Evolutionary conservation across 2,888 invertebrate genomes (phyloP).

Genomic region (Zele albiditarsus): DNA sequence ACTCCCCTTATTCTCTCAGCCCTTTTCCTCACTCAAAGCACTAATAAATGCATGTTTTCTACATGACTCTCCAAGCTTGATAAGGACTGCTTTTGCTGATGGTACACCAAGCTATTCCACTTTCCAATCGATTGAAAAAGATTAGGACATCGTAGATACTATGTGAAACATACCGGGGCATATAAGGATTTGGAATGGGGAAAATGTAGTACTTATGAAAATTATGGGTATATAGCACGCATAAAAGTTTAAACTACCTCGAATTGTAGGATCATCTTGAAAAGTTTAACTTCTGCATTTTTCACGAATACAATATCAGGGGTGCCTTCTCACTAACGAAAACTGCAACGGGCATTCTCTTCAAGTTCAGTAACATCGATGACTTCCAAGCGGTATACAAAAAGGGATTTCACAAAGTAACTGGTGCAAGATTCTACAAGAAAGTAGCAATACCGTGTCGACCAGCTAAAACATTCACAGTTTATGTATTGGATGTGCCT

Average conservation of each 20-base stretch:
- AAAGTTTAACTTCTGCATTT: conserved; percentile 47
- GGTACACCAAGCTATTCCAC: conserved; percentile 38
- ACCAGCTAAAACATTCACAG: conserved; percentile 90
- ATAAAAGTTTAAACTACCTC: conserved; percentile 45
- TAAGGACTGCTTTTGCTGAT: conserved; percentile 37
- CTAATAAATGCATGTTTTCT: conserved; percentile 44
- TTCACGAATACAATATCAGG: conserved; percentile 70
- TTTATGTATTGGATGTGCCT: conserved; percentile 88
- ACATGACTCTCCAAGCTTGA: conserved; percentile 36
- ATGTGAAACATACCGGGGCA: not conserved
- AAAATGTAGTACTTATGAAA: not conserved
- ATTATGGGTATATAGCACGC: not conserved
- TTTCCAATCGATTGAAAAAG: conserved; percentile 32
- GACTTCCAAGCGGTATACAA: conserved; percentile 90
- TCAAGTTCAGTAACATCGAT: conserved; percentile 90
- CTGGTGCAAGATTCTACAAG: conserved; percentile 88
- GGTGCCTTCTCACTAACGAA: conserved; percentile 90
- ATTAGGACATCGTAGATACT: conserved; percentile 11
- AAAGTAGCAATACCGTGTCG: conserved; percentile 90
- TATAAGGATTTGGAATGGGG: not conserved
- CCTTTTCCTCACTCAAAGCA: conserved; percentile 35
- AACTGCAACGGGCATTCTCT: conserved; percentile 90
- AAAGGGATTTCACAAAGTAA: conserved; percentile 90
- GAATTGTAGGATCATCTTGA: conserved; percentile 46
- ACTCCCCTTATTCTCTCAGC: conserved; percentile 28